Conservation (phyloP, 2,113 vertebrate species). For the Tragelaphus scriptus region DNA sequence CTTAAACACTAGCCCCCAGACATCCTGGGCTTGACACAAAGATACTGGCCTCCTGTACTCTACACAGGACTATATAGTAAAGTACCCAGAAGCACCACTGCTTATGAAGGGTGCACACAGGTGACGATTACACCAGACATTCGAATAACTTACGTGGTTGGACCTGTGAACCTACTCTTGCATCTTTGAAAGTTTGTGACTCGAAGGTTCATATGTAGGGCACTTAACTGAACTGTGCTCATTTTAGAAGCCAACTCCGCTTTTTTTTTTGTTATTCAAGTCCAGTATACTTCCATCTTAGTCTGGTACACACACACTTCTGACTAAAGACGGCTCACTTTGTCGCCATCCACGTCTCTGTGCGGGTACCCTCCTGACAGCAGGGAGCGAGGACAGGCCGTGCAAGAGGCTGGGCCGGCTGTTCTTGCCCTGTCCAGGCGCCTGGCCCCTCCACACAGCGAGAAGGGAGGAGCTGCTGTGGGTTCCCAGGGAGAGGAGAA, state of each 20-base stretch:
- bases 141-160: background rate
- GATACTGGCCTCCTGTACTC: background rate
- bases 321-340: background rate
- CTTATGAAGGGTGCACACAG: background rate
- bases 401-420: background rate
- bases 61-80: background rate
- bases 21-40: background rate
- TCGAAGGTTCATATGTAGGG: background rate
- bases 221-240: background rate
- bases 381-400: background rate
- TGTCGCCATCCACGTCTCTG: background rate
- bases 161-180: background rate
- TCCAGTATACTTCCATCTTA: background rate
- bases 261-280: background rate
- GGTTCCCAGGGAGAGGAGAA: background rate
- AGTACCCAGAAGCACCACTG: background rate
- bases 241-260: background rate
- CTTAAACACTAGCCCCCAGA: background rate
- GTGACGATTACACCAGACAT: background rate
- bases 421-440: fast-evolving
- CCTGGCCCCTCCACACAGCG: background rate
- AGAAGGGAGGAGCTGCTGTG: background rate
- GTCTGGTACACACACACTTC: background rate
- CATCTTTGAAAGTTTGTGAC: background rate
- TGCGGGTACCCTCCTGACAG: background rate